Evolutionary conservation across 1,140 invertebrate species (phyloP), one percentile per base, ranked within the genome.

Genomic region (Drosophila repleta): DNA sequence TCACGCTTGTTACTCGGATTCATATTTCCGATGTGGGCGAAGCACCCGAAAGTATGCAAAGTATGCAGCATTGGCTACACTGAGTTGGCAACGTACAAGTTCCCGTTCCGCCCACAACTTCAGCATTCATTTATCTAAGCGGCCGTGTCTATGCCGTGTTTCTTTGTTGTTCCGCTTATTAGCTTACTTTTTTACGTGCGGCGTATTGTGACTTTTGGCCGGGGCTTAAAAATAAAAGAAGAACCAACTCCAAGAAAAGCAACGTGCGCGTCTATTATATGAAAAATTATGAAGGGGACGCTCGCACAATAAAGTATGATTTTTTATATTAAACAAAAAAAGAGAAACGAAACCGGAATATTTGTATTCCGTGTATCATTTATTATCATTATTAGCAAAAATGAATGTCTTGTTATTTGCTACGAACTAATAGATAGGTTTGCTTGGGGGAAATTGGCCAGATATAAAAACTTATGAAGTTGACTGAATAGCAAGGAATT

Each of bases 71-170:
- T 24, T 52, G 49, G 26, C 32, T 43, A 60, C 49, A 35, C 57
- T 71, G 63, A 46, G 51, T 46, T 37, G 26, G 45, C 18, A 8
- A 17, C 17, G 48, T 37, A 21, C 26, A 61, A 46, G 18, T 57
- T 49, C 18, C 55, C 39, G 39, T 17, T 17, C 39, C 15, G 37
- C 15, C 56, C 63, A 53, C 70, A 79, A 81, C 79, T 84, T 64
- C 20, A 18, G 49, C 80, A 84, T 80, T 84, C 81, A 85, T 85
- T 85, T 85, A 85, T 85, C 76, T 85, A 80, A 85, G 76, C 81
- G 79, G 68, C 63, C 69, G 77, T 85, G 76, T 84, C 80, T 83
- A 69, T 55, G 69, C 63, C 79, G 64, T 81, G 24, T 73, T 65
- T 76, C 72, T 74, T 84, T 84, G 73, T 84, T 84, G 68, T 84